phyloP scores from a whole-genome alignment of 2,113 vertebrate species.

The Psophia crepitans region DNA sequence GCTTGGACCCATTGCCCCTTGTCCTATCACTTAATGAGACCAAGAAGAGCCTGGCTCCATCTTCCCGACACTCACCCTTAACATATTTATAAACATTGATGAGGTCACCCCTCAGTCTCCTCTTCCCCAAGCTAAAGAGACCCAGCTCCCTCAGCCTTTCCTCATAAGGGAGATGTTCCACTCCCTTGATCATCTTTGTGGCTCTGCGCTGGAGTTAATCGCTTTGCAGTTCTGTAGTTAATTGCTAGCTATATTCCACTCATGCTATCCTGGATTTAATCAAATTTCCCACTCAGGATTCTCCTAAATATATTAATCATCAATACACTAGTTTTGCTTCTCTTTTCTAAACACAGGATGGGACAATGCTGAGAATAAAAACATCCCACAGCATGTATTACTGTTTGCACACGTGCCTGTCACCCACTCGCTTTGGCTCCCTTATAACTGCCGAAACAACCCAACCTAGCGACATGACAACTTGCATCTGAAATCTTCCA shows the following conservation, averaged over 20 bases:
- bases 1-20: no score
- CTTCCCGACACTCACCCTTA: no score
- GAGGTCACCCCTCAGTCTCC: no score
- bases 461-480: background rate
- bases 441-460: background rate
- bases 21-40: no score
- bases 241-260: background rate
- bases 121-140: no score
- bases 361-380: background rate
- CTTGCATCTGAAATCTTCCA: background rate
- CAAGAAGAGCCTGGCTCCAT: no score
- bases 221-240: background rate
- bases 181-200: no score
- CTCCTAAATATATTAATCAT: background rate
- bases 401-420: fast-evolving
- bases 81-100: no score
- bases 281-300: background rate
- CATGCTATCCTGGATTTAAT: background rate
- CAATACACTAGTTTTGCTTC: background rate
- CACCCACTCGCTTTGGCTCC: fast-evolving
- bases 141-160: no score
- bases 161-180: no score
- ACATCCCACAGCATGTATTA: background rate
- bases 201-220: background rate
- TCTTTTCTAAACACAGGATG: background rate